Evolutionary conservation across 2,888 invertebrate species (phyloP).

Genomic region (Nymphalis urticae): DNA sequence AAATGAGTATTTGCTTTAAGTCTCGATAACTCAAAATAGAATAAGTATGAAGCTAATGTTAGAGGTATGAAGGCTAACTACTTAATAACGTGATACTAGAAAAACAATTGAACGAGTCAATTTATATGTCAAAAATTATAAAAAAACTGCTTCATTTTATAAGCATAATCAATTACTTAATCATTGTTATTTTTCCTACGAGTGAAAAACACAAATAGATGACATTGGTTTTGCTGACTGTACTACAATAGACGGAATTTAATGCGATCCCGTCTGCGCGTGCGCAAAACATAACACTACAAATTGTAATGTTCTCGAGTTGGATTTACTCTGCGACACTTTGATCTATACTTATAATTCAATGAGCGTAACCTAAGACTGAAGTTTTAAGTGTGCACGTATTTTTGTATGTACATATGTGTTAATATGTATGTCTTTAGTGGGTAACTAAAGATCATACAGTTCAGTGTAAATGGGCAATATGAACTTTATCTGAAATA

Average conservation of each 20-base stretch:
- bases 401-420: background rate
- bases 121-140: too few species aligned
- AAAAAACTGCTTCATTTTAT: too few species aligned
- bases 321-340: conserved; percentile 21
- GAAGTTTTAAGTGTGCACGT: background rate
- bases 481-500: background rate
- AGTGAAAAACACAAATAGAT: too few species aligned
- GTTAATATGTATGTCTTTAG: background rate
- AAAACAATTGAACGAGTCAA: too few species aligned
- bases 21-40: too few species aligned
- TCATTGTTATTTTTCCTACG: too few species aligned
- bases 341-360: conserved; percentile 13
- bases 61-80: too few species aligned
- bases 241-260: conserved; percentile 37
- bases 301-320: conserved; percentile 24
- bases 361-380: conserved; percentile 8
- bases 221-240: conserved; percentile 29
- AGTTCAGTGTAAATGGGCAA: background rate
- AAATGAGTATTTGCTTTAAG: too few species aligned
- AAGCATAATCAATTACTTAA: too few species aligned
- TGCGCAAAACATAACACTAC: conserved; percentile 20
- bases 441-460: background rate
- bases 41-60: too few species aligned
- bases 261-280: conserved; percentile 35
- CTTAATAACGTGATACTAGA: too few species aligned